Evolutionary conservation across 1,140 invertebrate genomes (phyloP), one percentile per base, ranked within the genome.

Genomic region (Bombus waltoni): DNA sequence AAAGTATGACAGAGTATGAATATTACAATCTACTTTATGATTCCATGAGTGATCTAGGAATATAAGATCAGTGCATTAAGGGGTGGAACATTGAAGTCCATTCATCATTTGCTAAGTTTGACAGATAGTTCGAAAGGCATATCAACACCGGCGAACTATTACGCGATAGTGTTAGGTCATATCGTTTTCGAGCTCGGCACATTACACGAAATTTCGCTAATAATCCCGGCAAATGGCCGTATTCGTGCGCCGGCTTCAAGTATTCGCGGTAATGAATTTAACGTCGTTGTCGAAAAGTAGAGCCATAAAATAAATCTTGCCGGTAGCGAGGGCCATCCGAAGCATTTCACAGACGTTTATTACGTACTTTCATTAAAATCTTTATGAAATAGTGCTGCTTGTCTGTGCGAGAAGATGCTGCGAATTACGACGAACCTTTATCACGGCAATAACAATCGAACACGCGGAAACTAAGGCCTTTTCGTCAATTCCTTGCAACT

Each of bases 291-390:
- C 91, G 91, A 92, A 92, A 92, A 92, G 90, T 92, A 91, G 85
- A 90, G 87, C 68, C 81, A 86, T 92, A 83, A 92, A 91, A 92
- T 92, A 91, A 92, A 92, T 92, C 88, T 87, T 73, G 72, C 71
- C 65, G 81, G 90, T 73, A 68, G 57, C 71, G 81, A 73, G 73
- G 66, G 73, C 77, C 72, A 74, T 62, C 78, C 57, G 81, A 78
- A 85, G 73, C 86, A 90, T 92, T 92, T 92, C 83, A 89, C 83
- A 87, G 87, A 85, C 91, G 87, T 91, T 92, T 92, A 91, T 90
- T 91, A 91, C 89, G 82, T 88, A 85, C 89, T 90, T 90, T 92
- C 87, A 92, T 92, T 92, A 92, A 92, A 91, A 91, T 90, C 88
- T 89, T 90, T 88, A 82, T 90, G 87, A 92, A 89, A 91, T 92